Evolutionary conservation across 2,113 vertebrate species (phyloP).

Genomic region (Hipposideros armiger): DNA sequence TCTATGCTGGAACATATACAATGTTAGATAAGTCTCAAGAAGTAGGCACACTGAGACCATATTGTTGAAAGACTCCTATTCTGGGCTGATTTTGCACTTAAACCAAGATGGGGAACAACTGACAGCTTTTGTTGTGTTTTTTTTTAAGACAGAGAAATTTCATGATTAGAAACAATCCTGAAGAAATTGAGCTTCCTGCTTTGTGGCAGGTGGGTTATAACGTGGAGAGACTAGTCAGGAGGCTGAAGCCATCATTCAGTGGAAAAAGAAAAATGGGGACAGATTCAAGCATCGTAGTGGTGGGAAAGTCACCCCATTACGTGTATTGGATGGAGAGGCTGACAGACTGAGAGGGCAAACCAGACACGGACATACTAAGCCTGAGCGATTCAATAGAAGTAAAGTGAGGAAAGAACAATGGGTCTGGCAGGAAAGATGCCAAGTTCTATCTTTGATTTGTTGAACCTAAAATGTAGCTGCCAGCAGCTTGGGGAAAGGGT

Average conservation of each 20-base stretch:
- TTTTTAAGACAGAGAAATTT: not conserved
- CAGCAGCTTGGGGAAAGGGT: not conserved
- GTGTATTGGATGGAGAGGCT: not conserved
- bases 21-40: not conserved
- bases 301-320: not conserved
- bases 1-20: not conserved
- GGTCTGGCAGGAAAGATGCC: not conserved
- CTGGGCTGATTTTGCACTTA: not conserved
- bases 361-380: not conserved
- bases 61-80: not conserved
- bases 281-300: not conserved
- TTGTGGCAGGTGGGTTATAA: not conserved
- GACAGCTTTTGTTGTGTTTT: too few species aligned
- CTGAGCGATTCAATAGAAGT: not conserved
- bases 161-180: not conserved
- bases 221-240: not conserved
- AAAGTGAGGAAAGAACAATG: not conserved
- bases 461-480: not conserved
- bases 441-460: not conserved
- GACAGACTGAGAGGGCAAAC: not conserved
- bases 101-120: not conserved
- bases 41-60: not conserved
- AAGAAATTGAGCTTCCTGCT: not conserved
- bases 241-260: not conserved
- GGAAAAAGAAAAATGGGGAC: not conserved